Evolutionary conservation across 2,888 invertebrate genomes (phyloP).

Genomic region (Fragum fragum): DNA sequence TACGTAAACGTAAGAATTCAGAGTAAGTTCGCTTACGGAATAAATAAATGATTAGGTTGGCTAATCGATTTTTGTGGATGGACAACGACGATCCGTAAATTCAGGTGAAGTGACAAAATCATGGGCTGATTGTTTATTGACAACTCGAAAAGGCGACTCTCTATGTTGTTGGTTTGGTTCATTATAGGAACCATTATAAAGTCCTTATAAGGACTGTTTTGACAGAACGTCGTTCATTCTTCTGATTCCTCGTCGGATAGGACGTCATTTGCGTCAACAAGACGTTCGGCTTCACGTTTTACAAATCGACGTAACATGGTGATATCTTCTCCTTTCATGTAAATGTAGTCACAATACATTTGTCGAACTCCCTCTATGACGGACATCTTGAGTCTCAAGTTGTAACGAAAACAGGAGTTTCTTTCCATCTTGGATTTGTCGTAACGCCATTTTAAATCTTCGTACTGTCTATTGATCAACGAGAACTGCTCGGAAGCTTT

Average conservation of each 20-base stretch:
- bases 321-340: slow-evolving; percentile 26
- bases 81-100: no score
- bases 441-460: slow-evolving; percentile 26
- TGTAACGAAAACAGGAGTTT: slow-evolving; percentile 4
- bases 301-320: slow-evolving; percentile 11
- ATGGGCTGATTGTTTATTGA: no score
- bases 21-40: no score
- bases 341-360: slow-evolving; percentile 24
- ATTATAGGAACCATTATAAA: slow-evolving; percentile 18
- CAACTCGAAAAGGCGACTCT: background rate
- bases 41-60: no score
- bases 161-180: background rate
- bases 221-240: background rate
- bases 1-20: no score
- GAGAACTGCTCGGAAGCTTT: slow-evolving; percentile 23
- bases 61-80: no score
- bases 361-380: slow-evolving; percentile 11
- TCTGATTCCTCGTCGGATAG: background rate
- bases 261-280: background rate
- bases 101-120: no score
- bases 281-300: slow-evolving; percentile 1
- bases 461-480: slow-evolving; percentile 20
- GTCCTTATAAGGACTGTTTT: slow-evolving; percentile 26
- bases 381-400: slow-evolving; percentile 24
- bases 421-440: slow-evolving; percentile 9